phyloP scores from a whole-genome alignment of 2,888 invertebrate genomes.

The Coecobrya sp. region DNA sequence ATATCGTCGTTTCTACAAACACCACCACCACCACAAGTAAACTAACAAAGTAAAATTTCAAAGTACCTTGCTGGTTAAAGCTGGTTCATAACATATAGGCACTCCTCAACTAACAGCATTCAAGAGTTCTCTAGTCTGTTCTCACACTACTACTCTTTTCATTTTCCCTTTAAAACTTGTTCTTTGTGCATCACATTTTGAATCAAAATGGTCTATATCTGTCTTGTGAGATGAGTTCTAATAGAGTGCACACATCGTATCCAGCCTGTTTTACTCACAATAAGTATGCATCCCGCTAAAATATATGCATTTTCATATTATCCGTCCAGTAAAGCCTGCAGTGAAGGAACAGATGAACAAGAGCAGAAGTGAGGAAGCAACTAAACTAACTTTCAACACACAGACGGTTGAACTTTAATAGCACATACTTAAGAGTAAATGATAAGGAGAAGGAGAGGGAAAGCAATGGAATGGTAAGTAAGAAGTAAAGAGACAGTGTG shows the following conservation, averaged over 20 bases:
- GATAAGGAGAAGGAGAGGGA: constrained; percentile 66
- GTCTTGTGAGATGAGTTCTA: constrained; percentile 57
- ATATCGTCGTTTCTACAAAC: constrained; percentile 59
- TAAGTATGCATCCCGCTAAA: constrained; percentile 27
- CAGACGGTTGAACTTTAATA: constrained; percentile 80
- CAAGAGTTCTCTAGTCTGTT: neutral
- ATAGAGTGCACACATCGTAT: constrained; percentile 46
- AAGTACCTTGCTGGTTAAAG: neutral
- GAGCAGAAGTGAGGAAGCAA: constrained; percentile 69
- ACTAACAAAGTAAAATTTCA: constrained; percentile 54
- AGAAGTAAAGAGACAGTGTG: constrained; percentile 33
- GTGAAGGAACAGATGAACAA: constrained; percentile 28
- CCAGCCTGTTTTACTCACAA: constrained; percentile 14
- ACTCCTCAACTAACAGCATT: constrained; percentile 55
- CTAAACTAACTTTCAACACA: constrained; percentile 73
- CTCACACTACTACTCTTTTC: neutral
- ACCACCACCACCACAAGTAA: constrained; percentile 4
- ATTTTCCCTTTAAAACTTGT: constrained; percentile 1
- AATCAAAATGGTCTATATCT: constrained; percentile 76
- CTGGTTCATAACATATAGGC: neutral
- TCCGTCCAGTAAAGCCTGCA: constrained; percentile 25
- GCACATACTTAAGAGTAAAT: constrained; percentile 76
- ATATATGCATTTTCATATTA: constrained; percentile 22
- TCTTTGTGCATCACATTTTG: constrained; percentile 69
- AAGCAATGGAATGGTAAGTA: constrained; percentile 67